Conservation (phyloP, 2,797 vertebrate genomes). For the Spheniscus humboldti region DNA sequence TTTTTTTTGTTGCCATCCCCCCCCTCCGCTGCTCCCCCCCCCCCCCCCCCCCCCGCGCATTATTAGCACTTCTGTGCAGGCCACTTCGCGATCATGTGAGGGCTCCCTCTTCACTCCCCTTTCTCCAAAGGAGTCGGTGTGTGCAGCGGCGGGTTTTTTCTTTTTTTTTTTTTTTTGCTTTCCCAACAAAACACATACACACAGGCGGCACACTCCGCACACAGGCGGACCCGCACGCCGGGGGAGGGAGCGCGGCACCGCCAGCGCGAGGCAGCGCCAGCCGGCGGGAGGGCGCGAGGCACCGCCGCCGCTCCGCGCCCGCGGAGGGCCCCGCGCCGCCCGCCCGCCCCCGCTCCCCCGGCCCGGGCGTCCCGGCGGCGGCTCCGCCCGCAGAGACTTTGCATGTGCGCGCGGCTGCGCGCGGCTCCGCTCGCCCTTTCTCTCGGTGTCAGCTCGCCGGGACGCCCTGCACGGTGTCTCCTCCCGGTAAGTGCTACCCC, state of each 20-base stretch:
- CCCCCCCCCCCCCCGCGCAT: background rate
- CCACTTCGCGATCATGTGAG: slow-evolving; percentile 21
- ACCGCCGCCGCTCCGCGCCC: slow-evolving; percentile 28
- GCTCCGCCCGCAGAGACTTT: slow-evolving; percentile 56
- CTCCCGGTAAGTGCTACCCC: slow-evolving; percentile 34
- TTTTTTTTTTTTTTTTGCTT: background rate
- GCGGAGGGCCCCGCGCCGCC: background rate
- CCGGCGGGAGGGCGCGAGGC: slow-evolving; percentile 74
- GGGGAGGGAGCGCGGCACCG: background rate
- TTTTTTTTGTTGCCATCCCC: background rate
- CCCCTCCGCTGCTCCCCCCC: background rate
- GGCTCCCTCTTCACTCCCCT: background rate
- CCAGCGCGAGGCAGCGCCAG: slow-evolving; percentile 62
- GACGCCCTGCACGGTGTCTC: slow-evolving; percentile 8
- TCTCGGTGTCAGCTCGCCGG: background rate
- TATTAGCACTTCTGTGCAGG: slow-evolving; percentile 36
- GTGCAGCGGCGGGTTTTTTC: background rate
- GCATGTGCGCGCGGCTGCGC: background rate
- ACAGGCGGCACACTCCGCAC: slow-evolving; percentile 6
- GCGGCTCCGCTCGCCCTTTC: background rate
- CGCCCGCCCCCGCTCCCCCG: slow-evolving; percentile 24
- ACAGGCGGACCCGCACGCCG: slow-evolving; percentile 3
- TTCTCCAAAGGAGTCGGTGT: background rate
- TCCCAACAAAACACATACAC: slow-evolving; percentile 51
- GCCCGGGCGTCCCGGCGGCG: background rate